phyloP scores from a whole-genome alignment of 2,888 invertebrate genomes.

The Anarsia innoxiella region DNA sequence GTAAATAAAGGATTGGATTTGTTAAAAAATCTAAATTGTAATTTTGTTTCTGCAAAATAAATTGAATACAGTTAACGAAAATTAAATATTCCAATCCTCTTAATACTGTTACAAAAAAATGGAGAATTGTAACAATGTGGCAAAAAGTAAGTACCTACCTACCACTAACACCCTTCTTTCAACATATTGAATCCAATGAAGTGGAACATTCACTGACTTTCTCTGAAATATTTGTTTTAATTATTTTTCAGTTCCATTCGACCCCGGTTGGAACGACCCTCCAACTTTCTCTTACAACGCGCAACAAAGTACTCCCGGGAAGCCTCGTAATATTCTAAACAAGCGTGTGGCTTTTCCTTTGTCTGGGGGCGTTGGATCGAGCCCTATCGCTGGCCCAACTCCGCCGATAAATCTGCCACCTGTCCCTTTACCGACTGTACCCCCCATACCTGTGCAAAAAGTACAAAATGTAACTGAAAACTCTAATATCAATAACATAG shows the following conservation, averaged over 20 bases:
- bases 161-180: no score
- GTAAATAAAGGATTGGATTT: no score
- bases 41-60: no score
- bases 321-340: slow-evolving; percentile 64
- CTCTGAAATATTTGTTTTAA: no score
- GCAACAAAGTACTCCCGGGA: slow-evolving; percentile 49
- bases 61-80: no score
- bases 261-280: slow-evolving; percentile 77
- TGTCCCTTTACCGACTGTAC: slow-evolving; percentile 20
- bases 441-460: slow-evolving; percentile 18
- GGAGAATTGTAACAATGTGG: slow-evolving; percentile 33
- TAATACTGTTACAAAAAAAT: slow-evolving; percentile 24
- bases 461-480: slow-evolving; percentile 14
- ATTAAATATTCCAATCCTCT: no score
- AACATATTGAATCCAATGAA: no score
- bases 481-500: slow-evolving; percentile 22
- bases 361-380: slow-evolving; percentile 35
- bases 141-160: slow-evolving; percentile 20
- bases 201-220: no score
- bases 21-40: no score
- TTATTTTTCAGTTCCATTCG: slow-evolving; percentile 54
- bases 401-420: slow-evolving; percentile 41
- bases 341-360: slow-evolving; percentile 72
- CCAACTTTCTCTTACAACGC: slow-evolving; percentile 65
- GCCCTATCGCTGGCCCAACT: slow-evolving; percentile 21